Evolutionary conservation across 1,140 invertebrate species (phyloP).

Genomic region (Danaus melanippus): DNA sequence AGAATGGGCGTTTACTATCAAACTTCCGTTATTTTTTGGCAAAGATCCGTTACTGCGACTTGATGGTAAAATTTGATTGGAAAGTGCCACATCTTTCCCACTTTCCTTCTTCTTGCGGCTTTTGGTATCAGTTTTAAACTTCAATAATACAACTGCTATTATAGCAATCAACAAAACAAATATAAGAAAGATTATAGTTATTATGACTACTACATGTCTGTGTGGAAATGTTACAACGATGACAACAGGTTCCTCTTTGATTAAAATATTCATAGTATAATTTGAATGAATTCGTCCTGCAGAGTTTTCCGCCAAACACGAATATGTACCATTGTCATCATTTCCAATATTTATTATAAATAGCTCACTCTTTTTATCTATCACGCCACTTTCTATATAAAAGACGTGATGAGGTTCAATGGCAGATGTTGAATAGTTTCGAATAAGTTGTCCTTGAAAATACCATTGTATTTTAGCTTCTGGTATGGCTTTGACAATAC

Average conservation of each 20-base stretch:
- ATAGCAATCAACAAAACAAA: slow-evolving; percentile 75
- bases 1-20: slow-evolving; percentile 64
- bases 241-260: slow-evolving; percentile 79
- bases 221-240: slow-evolving; percentile 77
- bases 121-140: slow-evolving; percentile 74
- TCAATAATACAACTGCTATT: slow-evolving; percentile 74
- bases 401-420: slow-evolving; percentile 77
- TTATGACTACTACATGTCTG: slow-evolving; percentile 78
- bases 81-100: slow-evolving; percentile 62
- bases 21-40: slow-evolving; percentile 65
- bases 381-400: slow-evolving; percentile 78
- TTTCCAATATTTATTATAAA: slow-evolving; percentile 82
- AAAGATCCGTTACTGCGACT: slow-evolving; percentile 54
- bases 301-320: slow-evolving; percentile 86
- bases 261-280: slow-evolving; percentile 81
- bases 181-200: slow-evolving; percentile 74
- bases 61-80: slow-evolving; percentile 63
- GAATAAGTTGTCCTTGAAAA: slow-evolving; percentile 83
- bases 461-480: slow-evolving; percentile 85
- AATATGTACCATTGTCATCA: slow-evolving; percentile 86
- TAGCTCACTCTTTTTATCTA: slow-evolving; percentile 82
- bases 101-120: slow-evolving; percentile 74
- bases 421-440: slow-evolving; percentile 78
- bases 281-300: slow-evolving; percentile 83
- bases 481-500: slow-evolving; percentile 83